Base-by-base conservation (phyloP, 2,113 vertebrate species). In the Albula goreensis region DNA sequence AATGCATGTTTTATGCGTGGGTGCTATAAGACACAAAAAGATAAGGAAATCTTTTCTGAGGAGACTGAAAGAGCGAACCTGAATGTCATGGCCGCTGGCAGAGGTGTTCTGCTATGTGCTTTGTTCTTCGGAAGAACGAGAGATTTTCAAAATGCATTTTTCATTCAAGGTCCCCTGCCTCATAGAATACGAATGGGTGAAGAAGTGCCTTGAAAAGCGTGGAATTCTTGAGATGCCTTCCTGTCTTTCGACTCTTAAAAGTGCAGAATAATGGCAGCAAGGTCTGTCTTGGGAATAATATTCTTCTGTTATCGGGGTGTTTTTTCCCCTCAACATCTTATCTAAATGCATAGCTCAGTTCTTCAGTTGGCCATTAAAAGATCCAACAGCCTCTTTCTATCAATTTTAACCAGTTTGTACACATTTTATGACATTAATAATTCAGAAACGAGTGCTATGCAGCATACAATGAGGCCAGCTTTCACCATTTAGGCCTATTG, bases 101-200 rank as follows among this genome's bases (percentile, higher is more conserved):
- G 70, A 74, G 70, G 31, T 74, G 70, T 74, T 74, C n/a, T 9
- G 8, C n/a, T 10, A 22, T 74, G 70, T 74, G n/a, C n/a, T 74
- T 4, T 74, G n/a, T 74, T 11, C n/a, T 74, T 74, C 31, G 57
- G 63, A 70, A 70, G 19, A 74, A 74, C 66, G 25, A 8, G 8
- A 74, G 5, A 74, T 74, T 5, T 74, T 74, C 5, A 5, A 74
- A 74, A 74, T 10, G 9, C 70, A 74, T 74, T 74, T 74, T 81
- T 86, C 80, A 80, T 81, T 52, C 79, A 81, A 86, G 85, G 80
- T 82, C 66, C n/a, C 31, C 50, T 56, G 9, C 22, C 63, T 77
- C 78, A 85, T 49, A 57, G 83, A 63, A 78, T 78, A 56, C 31
- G n/a, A 81, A 81, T 60, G 51, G 78, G n/a, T 2, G 0, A 80